Evolutionary conservation across 2,888 invertebrate species (phyloP), one percentile per base, ranked within the genome.

Genomic region (Sinotaia quadrata): DNA sequence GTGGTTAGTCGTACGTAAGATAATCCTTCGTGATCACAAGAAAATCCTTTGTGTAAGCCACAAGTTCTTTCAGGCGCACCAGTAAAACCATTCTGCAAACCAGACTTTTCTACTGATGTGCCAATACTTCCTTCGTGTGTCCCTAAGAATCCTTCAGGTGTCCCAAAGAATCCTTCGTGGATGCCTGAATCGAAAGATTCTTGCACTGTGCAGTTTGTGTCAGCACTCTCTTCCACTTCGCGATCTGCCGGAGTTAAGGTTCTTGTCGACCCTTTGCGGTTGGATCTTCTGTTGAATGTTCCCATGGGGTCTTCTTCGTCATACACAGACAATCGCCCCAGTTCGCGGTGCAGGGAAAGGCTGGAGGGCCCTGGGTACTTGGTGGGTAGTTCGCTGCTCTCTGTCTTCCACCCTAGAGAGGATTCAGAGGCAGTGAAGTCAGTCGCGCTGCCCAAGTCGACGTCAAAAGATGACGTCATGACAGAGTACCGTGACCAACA

Each of bases 361-460:
- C 65, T 70, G 29, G 74, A 74, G 18, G 72, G 68, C 15, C 72
- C 59, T 24, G 66, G 68, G 63, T 68, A 74, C 57, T 72, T 65
- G 66, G 71, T 31, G 66, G 73, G 56, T 72, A 72, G 61, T 60
- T 69, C 68, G 12, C 76, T 78, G 24, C 76, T 76, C 56, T 78
- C 78, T 0, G 73, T 71, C 54, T 73, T 73, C 52, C 56, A 63
- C 58, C 75, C 79, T 75, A 83, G 76, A 41, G 81, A 81, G 2
- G 78, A 78, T 68, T 80, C 81, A 2, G 83, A 83, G 44, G 78
- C 74, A 21, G 81, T 79, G 75, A 78, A 79, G 57, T 80, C 79
- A 51, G 79, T 78, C 54, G 73, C 73, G 62, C 63, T 60, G 73
- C 65, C 47, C 31, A 56, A 44, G 56, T 65, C 75, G 24, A 82